Percentiles rank a stretch among this genome's conserved stretches.
phyloP scores from a whole-genome alignment of 2,113 vertebrate genomes.

The Labeo rohita region DNA sequence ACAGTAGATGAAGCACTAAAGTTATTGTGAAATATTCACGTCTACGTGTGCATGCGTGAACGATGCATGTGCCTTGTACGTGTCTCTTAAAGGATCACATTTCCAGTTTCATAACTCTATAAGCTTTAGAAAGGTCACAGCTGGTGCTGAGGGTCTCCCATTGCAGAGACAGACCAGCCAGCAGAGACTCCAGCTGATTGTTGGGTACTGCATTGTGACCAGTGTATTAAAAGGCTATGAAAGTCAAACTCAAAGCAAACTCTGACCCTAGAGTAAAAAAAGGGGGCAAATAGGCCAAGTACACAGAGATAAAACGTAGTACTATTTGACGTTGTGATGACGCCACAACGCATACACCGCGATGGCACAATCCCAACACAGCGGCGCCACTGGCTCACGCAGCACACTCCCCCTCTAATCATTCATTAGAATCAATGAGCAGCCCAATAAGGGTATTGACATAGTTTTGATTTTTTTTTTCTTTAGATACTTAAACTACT shows the following conservation, averaged over 20 bases:
- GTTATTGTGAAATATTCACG: background rate
- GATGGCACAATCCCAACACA: background rate
- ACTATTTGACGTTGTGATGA: conserved; percentile 8
- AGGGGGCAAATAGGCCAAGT: background rate
- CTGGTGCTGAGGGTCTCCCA: conserved; percentile 11
- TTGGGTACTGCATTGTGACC: background rate
- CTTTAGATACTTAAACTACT: background rate
- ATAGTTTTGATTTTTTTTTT: background rate
- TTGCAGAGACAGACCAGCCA: background rate
- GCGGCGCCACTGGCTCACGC: background rate
- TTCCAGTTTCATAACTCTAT: conserved; percentile 27
- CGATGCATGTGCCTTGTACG: background rate
- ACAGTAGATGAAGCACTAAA: background rate
- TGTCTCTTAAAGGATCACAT: conserved; percentile 26
- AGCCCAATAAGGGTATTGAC: background rate
- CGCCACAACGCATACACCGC: background rate
- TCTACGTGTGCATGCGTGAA: background rate
- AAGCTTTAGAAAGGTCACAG: conserved; percentile 34
- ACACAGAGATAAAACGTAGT: background rate
- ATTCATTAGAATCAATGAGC: conserved; percentile 1
- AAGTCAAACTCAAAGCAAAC: conserved; percentile 11
- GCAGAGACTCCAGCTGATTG: background rate
- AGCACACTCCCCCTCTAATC: background rate
- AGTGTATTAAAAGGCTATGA: background rate
- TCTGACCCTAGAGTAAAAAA: background rate